Evolutionary conservation across 2,113 vertebrate genomes (phyloP).

Genomic region (Serilophus lunatus): DNA sequence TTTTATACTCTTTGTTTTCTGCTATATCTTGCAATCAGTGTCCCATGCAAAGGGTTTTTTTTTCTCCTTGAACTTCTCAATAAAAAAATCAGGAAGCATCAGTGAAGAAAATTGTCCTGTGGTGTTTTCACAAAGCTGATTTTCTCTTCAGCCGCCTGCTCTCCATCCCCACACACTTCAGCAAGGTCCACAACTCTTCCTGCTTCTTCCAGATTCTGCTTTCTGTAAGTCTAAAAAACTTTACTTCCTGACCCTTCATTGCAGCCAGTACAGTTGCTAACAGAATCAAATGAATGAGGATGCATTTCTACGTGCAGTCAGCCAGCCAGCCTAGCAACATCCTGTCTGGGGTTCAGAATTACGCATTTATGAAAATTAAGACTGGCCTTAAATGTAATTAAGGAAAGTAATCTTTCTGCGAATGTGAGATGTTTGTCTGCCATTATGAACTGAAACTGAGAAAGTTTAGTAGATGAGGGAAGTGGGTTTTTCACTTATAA

Average conservation of each 20-base stretch:
- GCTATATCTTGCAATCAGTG: neutral
- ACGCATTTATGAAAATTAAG: neutral
- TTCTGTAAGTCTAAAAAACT: neutral
- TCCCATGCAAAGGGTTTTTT: neutral
- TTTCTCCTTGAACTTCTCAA: neutral
- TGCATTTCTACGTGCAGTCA: neutral
- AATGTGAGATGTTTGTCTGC: neutral
- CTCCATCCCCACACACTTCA: neutral
- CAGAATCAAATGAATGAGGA: neutral
- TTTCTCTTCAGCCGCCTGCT: neutral
- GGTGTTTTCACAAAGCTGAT: neutral
- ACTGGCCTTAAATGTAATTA: neutral
- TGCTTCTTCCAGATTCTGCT: neutral
- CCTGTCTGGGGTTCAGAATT: neutral
- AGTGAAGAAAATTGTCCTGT: neutral
- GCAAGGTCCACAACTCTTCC: neutral
- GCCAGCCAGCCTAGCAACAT: neutral
- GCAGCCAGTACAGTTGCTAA: neutral
- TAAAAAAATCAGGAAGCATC: neutral
- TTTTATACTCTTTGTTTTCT: neutral
- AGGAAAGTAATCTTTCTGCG: neutral
- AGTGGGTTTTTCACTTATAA: neutral
- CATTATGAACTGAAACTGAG: neutral
- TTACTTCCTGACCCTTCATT: neutral
- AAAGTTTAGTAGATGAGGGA: neutral